Evolutionary conservation across 2,888 invertebrate species (phyloP).

Genomic region (Mylabris sibirica): DNA sequence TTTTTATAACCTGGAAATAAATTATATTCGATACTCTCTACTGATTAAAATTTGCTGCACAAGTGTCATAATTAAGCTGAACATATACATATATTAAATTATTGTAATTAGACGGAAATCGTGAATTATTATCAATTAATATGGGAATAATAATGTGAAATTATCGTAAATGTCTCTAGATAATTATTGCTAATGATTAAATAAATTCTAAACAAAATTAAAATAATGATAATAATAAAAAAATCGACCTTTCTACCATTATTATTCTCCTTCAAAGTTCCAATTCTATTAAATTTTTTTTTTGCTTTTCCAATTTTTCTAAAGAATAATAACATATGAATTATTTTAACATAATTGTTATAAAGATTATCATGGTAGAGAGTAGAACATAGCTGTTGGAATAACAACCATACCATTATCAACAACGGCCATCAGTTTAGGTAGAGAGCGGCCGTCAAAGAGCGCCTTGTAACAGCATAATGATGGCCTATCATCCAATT

Average conservation of each 20-base stretch:
- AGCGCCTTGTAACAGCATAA: slow-evolving; percentile 56
- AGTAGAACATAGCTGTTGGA: slow-evolving; percentile 48
- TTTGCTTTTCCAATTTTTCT: neutral
- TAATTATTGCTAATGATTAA: slow-evolving; percentile 28
- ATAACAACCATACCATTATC: slow-evolving; percentile 55
- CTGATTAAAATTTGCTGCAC: slow-evolving; percentile 34
- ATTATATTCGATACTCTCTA: slow-evolving; percentile 22
- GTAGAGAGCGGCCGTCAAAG: slow-evolving; percentile 54
- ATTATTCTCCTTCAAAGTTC: neutral
- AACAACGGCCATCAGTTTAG: slow-evolving; percentile 54
- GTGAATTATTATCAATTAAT: slow-evolving; percentile 35
- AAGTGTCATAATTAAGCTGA: slow-evolving; percentile 31
- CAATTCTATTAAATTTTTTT: neutral
- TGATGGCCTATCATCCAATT: slow-evolving; percentile 59
- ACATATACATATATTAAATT: slow-evolving; percentile 35
- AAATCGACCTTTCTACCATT: neutral
- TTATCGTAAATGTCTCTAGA: slow-evolving; percentile 22
- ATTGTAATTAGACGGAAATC: slow-evolving; percentile 27
- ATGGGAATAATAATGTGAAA: slow-evolving; percentile 26
- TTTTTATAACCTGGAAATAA: slow-evolving; percentile 27
- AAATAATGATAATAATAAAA: slow-evolving; percentile 8
- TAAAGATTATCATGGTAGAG: slow-evolving; percentile 39
- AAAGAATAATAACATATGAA: slow-evolving; percentile 21
- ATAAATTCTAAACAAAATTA: neutral
- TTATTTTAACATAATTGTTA: slow-evolving; percentile 39